Evolutionary conservation across 2,888 invertebrate genomes (phyloP).

Genomic region (Trissoscelio sp.): DNA sequence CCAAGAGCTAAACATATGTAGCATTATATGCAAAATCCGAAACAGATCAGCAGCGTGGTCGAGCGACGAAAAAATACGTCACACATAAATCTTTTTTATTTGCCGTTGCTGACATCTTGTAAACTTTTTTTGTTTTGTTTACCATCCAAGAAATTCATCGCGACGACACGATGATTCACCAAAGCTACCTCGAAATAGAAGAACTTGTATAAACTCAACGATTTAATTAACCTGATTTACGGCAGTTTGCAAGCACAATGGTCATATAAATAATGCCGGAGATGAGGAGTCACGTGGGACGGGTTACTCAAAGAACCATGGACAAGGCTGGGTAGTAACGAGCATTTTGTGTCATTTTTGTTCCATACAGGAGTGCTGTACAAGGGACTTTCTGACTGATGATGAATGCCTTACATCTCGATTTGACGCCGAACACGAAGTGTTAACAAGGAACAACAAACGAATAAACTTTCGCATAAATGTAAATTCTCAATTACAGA

Average conservation of each 20-base stretch:
- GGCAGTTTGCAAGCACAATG: slow-evolving; percentile 79
- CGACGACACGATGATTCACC: slow-evolving; percentile 66
- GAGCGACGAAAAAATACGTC: slow-evolving; percentile 35
- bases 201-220: slow-evolving; percentile 69
- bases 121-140: slow-evolving; percentile 36
- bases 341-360: slow-evolving; percentile 76
- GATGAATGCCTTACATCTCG: slow-evolving; percentile 76
- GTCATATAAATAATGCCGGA: slow-evolving; percentile 79
- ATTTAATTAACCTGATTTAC: slow-evolving; percentile 80
- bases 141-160: slow-evolving; percentile 52
- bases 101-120: slow-evolving; percentile 58
- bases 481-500: slow-evolving; percentile 30
- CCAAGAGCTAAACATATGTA: background rate
- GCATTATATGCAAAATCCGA: slow-evolving; percentile 32
- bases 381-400: slow-evolving; percentile 75
- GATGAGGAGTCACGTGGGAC: slow-evolving; percentile 78
- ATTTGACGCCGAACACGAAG: slow-evolving; percentile 22
- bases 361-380: slow-evolving; percentile 75
- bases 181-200: slow-evolving; percentile 68
- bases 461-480: slow-evolving; percentile 7
- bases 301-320: slow-evolving; percentile 74
- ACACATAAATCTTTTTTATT: slow-evolving; percentile 61
- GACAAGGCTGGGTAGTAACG: slow-evolving; percentile 77
- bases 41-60: slow-evolving; percentile 3
- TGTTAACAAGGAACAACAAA: slow-evolving; percentile 30